These are phyloP conservation scores for Calypte anna DNA, from an alignment of 2,113 vertebrate species.

Conservation along the genomic window DNA sequence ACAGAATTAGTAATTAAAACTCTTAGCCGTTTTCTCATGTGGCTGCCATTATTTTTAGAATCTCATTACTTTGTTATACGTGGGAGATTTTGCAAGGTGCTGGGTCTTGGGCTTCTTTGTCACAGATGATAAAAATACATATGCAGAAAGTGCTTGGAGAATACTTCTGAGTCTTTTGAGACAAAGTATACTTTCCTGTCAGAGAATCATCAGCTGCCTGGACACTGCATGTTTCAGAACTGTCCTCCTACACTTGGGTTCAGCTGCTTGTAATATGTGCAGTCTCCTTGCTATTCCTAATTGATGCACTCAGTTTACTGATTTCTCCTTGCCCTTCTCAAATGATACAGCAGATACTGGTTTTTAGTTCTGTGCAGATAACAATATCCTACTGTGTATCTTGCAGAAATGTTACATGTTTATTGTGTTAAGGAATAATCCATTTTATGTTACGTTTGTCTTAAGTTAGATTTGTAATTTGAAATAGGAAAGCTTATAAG, in stretches of 20 bases:
- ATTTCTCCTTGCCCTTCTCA: not conserved
- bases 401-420: not conserved
- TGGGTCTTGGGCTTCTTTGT: not conserved
- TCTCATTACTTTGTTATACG: conserved; percentile 37
- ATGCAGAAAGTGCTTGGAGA: not conserved
- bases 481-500: not conserved
- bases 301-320: not conserved
- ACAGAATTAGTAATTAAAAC: conserved; percentile 3
- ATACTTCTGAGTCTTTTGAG: not conserved
- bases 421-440: not conserved
- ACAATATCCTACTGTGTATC: not conserved
- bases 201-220: not conserved
- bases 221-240: not conserved
- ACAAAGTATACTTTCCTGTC: not conserved
- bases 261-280: not conserved
- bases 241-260: not conserved
- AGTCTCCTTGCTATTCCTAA: not conserved
- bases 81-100: conserved; percentile 11
- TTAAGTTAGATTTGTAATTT: not conserved
- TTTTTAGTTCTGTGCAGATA: not conserved
- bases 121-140: not conserved
- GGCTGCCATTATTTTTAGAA: conserved; percentile 26
- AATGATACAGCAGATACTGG: not conserved
- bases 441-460: not conserved
- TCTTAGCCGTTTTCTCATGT: not conserved